Base-by-base conservation (phyloP, 2,797 vertebrate genomes). In the Chelmon rostratus region DNA sequence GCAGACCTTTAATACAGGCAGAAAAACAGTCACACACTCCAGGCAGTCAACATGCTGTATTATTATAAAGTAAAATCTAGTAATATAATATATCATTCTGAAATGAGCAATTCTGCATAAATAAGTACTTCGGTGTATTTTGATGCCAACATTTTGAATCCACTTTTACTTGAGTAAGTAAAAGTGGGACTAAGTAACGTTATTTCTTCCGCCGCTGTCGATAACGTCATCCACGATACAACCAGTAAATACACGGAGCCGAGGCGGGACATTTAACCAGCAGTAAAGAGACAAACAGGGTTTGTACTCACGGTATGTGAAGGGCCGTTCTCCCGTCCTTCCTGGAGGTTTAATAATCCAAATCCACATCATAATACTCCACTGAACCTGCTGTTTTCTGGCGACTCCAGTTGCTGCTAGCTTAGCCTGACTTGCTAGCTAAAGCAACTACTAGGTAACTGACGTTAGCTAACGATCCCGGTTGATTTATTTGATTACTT, bases 361-460 rank as follows among this genome's bases (percentile, higher is more conserved):
- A 1, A 9, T 74, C 52, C 33, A 15, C 35, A 0, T 12, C 13
- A 12, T 5, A 4, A 16, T 12, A 28, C 31, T 37, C 57, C 37
- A 8, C n/a, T n/a, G 25, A 38, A 28, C 50, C 25, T 63, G 35
- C 11, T 52, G 7, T 5, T 28, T 62, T 69, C 58, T 58, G 56
- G 44, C 31, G n/a, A 0, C 21, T 49, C 6, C 19, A 13, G 6
- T 8, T 21, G 44, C 68, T 58, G 3, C 52, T 68, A 70, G 35
- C 16, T 59, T 49, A 49, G 31, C 31, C 9, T 21, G 5, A 37
- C 3, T 3, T 13, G 3, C 42, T 18, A 67, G 33, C 47, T n/a
- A 21, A 23, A 3, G 42, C 13, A 4, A 31, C 11, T 1, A 3
- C 19, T 11, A 9, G 0, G 6, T 11, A 6, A n/a, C 8, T 3